A percentile compares a stretch with the other conserved stretches of the same genome.
These are phyloP conservation scores for Aegithalos caudatus DNA, from an alignment of 2,113 vertebrate genomes.

Conservation along the genomic window DNA sequence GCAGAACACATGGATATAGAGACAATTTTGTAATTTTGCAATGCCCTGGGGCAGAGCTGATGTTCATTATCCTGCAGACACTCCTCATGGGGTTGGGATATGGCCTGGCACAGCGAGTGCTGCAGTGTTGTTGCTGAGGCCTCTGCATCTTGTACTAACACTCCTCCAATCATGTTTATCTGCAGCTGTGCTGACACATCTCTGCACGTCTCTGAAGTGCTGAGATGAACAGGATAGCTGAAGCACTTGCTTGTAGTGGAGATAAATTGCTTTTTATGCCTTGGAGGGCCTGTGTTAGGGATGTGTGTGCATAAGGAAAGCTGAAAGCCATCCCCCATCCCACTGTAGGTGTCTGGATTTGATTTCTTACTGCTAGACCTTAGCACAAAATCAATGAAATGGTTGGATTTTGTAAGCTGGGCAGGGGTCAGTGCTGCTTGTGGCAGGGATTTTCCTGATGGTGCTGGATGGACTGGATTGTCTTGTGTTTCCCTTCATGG, in stretches of 20 bases:
- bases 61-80: background rate
- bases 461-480: background rate
- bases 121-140: background rate
- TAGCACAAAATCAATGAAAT: background rate
- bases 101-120: background rate
- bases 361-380: background rate
- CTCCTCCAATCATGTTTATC: background rate
- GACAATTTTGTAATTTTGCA: slow-evolving; percentile 11
- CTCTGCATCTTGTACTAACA: background rate
- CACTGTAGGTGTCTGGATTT: background rate
- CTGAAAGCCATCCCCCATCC: background rate
- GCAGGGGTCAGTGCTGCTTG: background rate
- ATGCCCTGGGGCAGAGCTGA: background rate
- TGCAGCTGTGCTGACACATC: background rate
- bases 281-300: background rate
- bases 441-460: background rate
- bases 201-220: background rate
- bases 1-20: background rate
- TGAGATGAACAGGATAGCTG: background rate
- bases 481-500: background rate
- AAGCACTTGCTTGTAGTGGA: background rate
- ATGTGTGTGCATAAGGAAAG: background rate
- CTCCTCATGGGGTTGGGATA: background rate
- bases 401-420: background rate
- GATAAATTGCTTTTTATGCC: background rate